Base-by-base conservation (phyloP, 2,888 invertebrate genomes). In the Dascillus cervinus region DNA sequence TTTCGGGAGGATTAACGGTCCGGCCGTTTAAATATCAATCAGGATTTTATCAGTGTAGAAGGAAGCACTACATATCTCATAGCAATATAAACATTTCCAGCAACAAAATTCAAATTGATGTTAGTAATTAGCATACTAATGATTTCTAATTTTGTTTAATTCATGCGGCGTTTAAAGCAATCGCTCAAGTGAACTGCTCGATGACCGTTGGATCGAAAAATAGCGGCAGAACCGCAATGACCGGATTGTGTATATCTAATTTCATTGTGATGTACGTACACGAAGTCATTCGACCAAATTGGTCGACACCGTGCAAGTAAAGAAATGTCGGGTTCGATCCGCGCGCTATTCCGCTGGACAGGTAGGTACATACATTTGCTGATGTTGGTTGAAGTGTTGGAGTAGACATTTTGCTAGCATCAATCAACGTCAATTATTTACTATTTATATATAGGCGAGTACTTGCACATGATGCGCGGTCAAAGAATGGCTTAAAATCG, bases 401-500 rank as follows among this genome's bases (percentile, higher is more conserved):
- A 41, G 34, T 40, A 35, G 34, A 44, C 39, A 44, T 46, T 43
- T 43, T 42, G 38, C 39, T 42, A 35, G 32, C 44, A 47, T 47
- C 45, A 47, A 46, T 47, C 47, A 47, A 37, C 40, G 47, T 46
- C 47, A 47, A 47, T 47, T 47, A 46, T 47, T 46, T 41, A 45
- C 43, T 41, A 47, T 47, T 45, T 47, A 47, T 45, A 40, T 43
- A 43, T 38, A 41, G 34, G 34, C 36, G 39, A 43, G 27, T 31
- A 25, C 38, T 30, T 26, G 34, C 39, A 36, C 39, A 42, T 42
- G 42, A 40, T 29, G 33, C 34, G 37, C 39, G 34, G 37, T 30
- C 36, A 38, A 36, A 39, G 35, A 41, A 39, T 41, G 46, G 38
- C 39, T 44, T 37, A 42, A 46, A 46, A 46, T 44, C 41, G 29